A percentile compares a stretch with the other conserved stretches of the same genome.
phyloP scores from a whole-genome alignment of 1,140 invertebrate genomes.

The Conus ventricosus region DNA sequence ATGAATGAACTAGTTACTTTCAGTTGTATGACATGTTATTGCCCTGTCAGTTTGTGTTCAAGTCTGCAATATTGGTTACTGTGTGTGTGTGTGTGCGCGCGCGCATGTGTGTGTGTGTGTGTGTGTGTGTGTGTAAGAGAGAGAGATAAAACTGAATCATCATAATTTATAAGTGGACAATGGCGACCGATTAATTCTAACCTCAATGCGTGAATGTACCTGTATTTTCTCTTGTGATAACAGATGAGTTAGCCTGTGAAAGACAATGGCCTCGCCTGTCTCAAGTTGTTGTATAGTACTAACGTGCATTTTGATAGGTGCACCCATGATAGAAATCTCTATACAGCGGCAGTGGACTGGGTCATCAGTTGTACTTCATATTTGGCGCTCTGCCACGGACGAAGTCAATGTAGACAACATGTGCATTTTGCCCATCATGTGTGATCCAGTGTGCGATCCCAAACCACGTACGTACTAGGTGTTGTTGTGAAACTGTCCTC shows the following conservation, averaged over 20 bases:
- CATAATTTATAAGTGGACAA: neutral
- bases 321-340: neutral
- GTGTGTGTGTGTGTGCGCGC: neutral
- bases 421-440: neutral
- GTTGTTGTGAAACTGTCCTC: neutral
- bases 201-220: neutral
- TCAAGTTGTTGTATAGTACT: neutral
- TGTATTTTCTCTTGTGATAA: neutral
- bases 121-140: neutral
- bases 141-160: neutral
- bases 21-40: neutral
- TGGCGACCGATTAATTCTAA: neutral
- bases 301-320: neutral
- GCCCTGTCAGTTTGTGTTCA: neutral
- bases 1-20: neutral
- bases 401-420: neutral
- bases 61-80: neutral
- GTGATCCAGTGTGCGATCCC: neutral
- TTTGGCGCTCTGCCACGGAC: neutral
- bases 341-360: neutral
- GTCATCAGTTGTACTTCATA: neutral
- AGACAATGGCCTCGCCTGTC: constrained; percentile 2
- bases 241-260: neutral
- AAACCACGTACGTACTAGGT: neutral
- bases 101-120: neutral